A percentile compares a stretch with the other conserved stretches of the same genome.
These are phyloP conservation scores for Odobenus rosmarus DNA, from an alignment of 2,113 vertebrate species.

Conservation along the genomic window DNA sequence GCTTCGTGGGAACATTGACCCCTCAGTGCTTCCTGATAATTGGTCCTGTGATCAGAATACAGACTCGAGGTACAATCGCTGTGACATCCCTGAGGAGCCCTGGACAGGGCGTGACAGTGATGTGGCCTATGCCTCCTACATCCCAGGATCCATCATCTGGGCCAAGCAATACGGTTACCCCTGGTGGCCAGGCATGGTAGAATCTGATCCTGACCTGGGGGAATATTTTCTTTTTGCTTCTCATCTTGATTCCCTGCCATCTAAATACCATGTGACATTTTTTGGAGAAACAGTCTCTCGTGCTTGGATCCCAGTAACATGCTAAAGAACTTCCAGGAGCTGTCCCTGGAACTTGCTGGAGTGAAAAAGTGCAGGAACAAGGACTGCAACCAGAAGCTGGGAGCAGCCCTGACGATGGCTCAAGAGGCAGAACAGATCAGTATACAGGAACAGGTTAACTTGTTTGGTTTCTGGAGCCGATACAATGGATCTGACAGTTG, in stretches of 20 bases:
- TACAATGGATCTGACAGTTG: slow-evolving; percentile 52
- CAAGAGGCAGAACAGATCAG: slow-evolving; percentile 68
- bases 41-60: not conserved
- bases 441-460: slow-evolving; percentile 79
- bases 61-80: slow-evolving; percentile 80
- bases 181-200: slow-evolving; percentile 88
- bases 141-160: slow-evolving; percentile 87
- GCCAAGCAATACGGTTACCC: slow-evolving; percentile 85
- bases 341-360: too few relatives aligned
- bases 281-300: too few relatives aligned
- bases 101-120: slow-evolving; percentile 80
- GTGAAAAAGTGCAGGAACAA: slow-evolving; percentile 72
- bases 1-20: too few relatives aligned
- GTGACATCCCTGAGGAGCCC: slow-evolving; percentile 82
- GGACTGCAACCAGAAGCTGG: slow-evolving; percentile 69
- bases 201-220: slow-evolving; percentile 84
- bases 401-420: slow-evolving; percentile 75
- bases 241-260: slow-evolving; percentile 77
- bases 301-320: too few relatives aligned
- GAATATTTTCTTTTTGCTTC: slow-evolving; percentile 84
- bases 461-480: slow-evolving; percentile 80
- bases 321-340: too few relatives aligned
- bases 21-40: too few relatives aligned
- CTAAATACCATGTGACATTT: too few relatives aligned
- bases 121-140: slow-evolving; percentile 80